Percentiles rank a stretch among this genome's conserved stretches.
Evolutionary conservation across 2,113 vertebrate species (phyloP).

Genomic region (Phyllostomus hastatus): DNA sequence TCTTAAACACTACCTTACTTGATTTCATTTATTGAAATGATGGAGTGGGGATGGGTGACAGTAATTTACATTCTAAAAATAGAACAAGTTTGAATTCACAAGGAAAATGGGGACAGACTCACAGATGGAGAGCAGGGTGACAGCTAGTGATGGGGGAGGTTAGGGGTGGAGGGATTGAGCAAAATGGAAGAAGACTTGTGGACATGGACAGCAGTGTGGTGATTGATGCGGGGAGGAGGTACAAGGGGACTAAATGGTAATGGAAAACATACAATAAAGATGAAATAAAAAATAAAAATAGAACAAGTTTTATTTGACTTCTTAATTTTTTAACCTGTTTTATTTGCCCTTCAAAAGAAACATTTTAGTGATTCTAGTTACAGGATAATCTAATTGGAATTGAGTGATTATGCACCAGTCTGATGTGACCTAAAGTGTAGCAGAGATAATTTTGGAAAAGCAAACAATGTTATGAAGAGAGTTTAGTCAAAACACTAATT

Average conservation of each 20-base stretch:
- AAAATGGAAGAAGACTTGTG: too few species aligned
- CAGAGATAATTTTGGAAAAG: not conserved
- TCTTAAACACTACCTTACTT: not conserved
- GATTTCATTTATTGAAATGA: not conserved
- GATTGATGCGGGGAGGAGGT: too few species aligned
- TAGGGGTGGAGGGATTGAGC: too few species aligned
- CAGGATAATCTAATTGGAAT: not conserved
- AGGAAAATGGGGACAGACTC: too few species aligned
- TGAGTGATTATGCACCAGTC: not conserved
- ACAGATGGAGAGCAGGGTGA: too few species aligned
- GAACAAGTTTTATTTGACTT: not conserved
- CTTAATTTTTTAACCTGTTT: not conserved
- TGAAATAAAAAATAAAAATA: not conserved
- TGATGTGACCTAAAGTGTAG: not conserved
- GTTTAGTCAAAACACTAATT: not conserved
- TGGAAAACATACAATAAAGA: too few species aligned
- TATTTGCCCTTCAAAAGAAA: not conserved
- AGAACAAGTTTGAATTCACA: not conserved
- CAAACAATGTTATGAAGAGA: not conserved
- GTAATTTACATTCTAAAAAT: not conserved
- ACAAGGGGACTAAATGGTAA: too few species aligned
- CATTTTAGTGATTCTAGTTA: not conserved
- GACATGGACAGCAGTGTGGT: too few species aligned
- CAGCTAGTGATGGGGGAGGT: too few species aligned
- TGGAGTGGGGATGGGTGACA: not conserved